Evolutionary conservation across 2,113 vertebrate genomes (phyloP).

Genomic region (Lepus americanus): DNA sequence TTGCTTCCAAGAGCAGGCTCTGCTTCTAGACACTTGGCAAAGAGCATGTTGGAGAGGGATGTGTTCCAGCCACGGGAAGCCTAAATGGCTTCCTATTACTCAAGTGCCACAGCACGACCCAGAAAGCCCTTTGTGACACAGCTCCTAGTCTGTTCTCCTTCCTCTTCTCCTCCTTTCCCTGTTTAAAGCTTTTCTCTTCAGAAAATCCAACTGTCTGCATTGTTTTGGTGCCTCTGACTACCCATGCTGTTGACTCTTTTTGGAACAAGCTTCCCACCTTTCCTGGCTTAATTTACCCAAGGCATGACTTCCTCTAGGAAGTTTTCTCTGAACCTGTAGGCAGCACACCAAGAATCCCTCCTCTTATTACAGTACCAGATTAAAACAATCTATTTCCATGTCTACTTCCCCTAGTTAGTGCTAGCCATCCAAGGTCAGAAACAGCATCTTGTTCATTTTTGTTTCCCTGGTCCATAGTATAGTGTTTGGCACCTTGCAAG

Average conservation of each 20-base stretch:
- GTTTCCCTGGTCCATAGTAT: not conserved
- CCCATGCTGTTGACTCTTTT: not conserved
- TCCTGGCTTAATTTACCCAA: slow-evolving; percentile 27
- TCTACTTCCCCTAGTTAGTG: not conserved
- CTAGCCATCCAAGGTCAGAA: not conserved
- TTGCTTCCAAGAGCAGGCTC: not conserved
- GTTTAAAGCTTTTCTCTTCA: slow-evolving; percentile 7
- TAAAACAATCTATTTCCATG: not conserved
- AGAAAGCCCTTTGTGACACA: slow-evolving; percentile 38
- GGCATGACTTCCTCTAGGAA: slow-evolving; percentile 43
- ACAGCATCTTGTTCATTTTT: slow-evolving; percentile 12
- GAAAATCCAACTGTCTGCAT: not conserved
- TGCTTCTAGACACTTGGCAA: not conserved
- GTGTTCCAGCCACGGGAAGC: not conserved
- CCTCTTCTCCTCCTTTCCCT: not conserved
- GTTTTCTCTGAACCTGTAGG: not conserved
- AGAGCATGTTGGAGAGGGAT: not conserved
- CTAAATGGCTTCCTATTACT: not conserved
- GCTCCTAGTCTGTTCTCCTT: not conserved
- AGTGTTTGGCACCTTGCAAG: not conserved
- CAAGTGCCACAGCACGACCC: not conserved
- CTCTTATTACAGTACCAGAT: not conserved
- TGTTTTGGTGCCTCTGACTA: not conserved
- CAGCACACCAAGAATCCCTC: slow-evolving; percentile 5
- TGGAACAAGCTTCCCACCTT: slow-evolving; percentile 10